Evolutionary conservation across 1,140 invertebrate species (phyloP).

Genomic region (Achroia grisella): DNA sequence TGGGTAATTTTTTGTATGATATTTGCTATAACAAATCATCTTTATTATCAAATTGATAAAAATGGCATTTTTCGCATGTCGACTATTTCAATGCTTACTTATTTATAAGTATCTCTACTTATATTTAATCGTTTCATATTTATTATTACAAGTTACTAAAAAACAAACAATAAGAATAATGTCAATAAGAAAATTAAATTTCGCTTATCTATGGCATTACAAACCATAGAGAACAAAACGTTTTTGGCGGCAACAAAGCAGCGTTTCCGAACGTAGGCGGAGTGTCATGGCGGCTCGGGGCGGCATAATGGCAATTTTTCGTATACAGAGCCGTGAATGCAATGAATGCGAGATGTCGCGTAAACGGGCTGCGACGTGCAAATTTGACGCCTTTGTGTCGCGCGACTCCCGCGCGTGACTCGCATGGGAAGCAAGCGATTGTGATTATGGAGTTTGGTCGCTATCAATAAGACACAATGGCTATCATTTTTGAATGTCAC

Average conservation of each 20-base stretch:
- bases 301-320: slow-evolving; percentile 65
- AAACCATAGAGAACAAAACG: not conserved
- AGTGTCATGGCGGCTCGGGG: slow-evolving; percentile 40
- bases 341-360: slow-evolving; percentile 57
- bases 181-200: too few species aligned
- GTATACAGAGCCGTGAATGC: slow-evolving; percentile 50
- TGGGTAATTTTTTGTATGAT: too few species aligned
- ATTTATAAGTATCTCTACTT: too few species aligned
- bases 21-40: too few species aligned
- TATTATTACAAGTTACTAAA: too few species aligned
- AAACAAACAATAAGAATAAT: too few species aligned
- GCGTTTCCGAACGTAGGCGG: slow-evolving; percentile 15
- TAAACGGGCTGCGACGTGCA: slow-evolving; percentile 62
- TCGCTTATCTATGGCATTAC: not conserved
- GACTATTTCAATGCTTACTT: too few species aligned
- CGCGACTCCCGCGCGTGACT: slow-evolving; percentile 43
- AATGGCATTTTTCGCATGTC: too few species aligned
- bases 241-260: slow-evolving; percentile 1
- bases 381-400: slow-evolving; percentile 67
- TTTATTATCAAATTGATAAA: too few species aligned
- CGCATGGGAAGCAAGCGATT: slow-evolving; percentile 27
- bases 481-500: slow-evolving; percentile 3
- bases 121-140: too few species aligned
- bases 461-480: slow-evolving; percentile 7
- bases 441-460: slow-evolving; percentile 11